Percentiles rank a stretch among this genome's conserved stretches.
These are phyloP conservation scores for Heliocidaris erythrogramma DNA, from an alignment of 35 echinoderm and acorn worm genomes.

Conservation along the genomic window DNA sequence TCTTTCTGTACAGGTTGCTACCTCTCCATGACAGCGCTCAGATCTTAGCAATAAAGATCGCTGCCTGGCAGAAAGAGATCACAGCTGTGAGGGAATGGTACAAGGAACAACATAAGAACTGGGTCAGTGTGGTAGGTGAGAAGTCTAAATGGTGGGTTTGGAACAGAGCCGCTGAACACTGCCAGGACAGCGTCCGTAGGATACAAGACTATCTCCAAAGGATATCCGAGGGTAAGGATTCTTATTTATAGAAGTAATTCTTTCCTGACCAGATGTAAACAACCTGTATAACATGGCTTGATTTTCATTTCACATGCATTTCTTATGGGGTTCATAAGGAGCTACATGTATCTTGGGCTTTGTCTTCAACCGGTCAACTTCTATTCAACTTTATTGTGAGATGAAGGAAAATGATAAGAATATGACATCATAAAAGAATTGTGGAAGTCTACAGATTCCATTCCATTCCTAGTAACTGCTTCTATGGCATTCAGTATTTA, in stretches of 20 bases:
- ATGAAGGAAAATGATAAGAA: no score
- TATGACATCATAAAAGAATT: no score
- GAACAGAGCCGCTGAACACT: constrained; percentile 68
- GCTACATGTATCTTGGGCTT: no score
- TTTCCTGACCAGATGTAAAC: background rate
- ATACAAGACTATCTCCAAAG: constrained; percentile 95
- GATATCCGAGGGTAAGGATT: constrained; percentile 84
- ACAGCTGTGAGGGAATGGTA: constrained; percentile 91
- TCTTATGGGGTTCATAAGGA: no score
- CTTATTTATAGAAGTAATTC: background rate
- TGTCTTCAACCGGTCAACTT: no score
- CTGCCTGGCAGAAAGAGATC: constrained; percentile 98
- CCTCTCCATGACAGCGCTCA: constrained; percentile 97
- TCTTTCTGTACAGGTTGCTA: constrained; percentile 61
- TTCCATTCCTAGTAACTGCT: no score
- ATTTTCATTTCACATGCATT: no score
- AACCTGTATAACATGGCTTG: background rate
- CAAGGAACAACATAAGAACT: constrained; percentile 92
- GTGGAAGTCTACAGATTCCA: no score
- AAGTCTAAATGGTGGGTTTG: constrained; percentile 99
- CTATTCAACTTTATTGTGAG: no score
- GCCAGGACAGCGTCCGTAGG: constrained; percentile 80
- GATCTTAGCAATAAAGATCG: constrained; percentile 88
- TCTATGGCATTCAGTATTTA: no score
- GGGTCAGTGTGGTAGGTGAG: constrained; percentile 78